Evolutionary conservation across 1,140 invertebrate species (phyloP), one percentile per base, ranked within the genome.

Genomic region (Augochlora pura): DNA sequence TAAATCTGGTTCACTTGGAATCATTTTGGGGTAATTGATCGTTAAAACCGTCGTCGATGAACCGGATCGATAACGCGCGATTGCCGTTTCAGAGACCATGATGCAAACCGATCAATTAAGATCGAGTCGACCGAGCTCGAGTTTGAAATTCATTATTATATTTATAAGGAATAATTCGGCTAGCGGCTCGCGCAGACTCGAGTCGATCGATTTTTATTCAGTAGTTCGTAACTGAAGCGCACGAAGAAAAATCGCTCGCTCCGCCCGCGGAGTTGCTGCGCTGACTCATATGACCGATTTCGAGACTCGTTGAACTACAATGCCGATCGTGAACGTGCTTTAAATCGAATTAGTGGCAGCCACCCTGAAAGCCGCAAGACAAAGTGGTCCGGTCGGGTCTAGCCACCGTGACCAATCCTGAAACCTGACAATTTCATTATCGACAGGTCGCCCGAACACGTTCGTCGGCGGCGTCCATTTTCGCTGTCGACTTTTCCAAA

Each of bases 371-470:
- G 52, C 21, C 52, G 52, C 18, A 18, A n/a, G 52, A 57, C 52
- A 57, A 57, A 57, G 52, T 57, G 52, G 52, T 57, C 3, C 18
- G 32, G 64, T 23, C 14, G 1, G n/a, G 18, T 46, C n/a, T 23
- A 25, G 42, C 64, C 10, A 42, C 42, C 2, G n/a, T n/a, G 10
- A 8, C 23, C 7, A 0, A 3, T 0, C 0, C 46, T 12, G 9
- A 27, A 42, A n/a, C 64, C 3, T 2, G 23, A 75, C 23, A 59
- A 57, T 59, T 76, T 57, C 39, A 76, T 68, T 39, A 16, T 16
- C 39, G 27, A 25, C 39, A 21, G 14, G 25, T 8, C 21, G 12
- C 12, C 18, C 10, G 9, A 7, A 16, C 49, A 0, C 9, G 38
- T 8, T 59, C 23, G 57, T 70, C 21, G 10, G 27, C 46, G 9